Base-by-base conservation (phyloP, 2,888 invertebrate genomes). In the Antheraea assamensis region DNA sequence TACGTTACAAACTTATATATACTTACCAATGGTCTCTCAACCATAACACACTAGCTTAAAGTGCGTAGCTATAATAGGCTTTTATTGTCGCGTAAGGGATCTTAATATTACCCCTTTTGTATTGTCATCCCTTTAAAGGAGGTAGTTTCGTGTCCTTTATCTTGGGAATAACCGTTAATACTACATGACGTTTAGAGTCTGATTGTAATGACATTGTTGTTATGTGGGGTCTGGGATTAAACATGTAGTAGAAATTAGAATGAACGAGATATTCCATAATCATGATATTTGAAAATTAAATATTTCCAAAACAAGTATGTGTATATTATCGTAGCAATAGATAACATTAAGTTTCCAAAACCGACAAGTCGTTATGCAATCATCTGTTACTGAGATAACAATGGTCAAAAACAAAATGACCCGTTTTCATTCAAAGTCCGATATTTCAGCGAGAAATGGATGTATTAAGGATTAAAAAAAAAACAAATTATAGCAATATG, bases 41-140 rank as follows among this genome's bases (percentile, higher is more conserved):
- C 64, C 72, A 42, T 64, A 72, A 64, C 47, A 64, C 27, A 24
- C 27, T 35, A 47, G 64, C 64, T 61, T 64, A 72, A 72, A 72
- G 64, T 64, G 49, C 42, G 35, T 64, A 72, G 31, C 61, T 64
- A 64, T 68, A 35, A 68, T 68, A 71, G 55, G 61, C 73, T 70
- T 70, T 73, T 71, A 73, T 73, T 73, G 70, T 70, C 58, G 70
- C 70, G 70, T 61, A 73, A 73, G 70, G 73, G 70, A 73, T 73
- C 70, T 70, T 55, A 70, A 70, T 42, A 61, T 58, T 58, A 73
- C 70, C 58, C 73, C 71, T 71, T 68, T 73, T 73, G 61, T 61
- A 73, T 73, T 30, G 31, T 70, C 13, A 58, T 70, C 70, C 71
- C 70, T 71, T 61, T 42, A 58, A 58, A 70, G 49, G 72, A 66